Conservation (phyloP, 1,140 invertebrate species). For the Chrysomallon squamiferum region DNA sequence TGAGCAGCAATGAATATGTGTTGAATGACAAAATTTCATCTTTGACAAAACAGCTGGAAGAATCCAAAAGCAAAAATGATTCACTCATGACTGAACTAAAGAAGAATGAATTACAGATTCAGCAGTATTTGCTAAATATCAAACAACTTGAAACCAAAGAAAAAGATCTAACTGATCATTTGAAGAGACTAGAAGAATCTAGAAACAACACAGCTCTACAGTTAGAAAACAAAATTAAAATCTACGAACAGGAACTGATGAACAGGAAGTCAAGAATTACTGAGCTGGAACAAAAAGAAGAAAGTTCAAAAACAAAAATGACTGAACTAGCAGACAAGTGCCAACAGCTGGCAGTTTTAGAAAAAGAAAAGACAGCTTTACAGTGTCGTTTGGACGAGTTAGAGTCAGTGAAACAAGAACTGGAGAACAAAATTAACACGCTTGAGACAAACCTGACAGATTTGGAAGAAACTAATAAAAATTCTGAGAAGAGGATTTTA, state of each 20-base stretch:
- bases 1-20: neutral
- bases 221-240: conserved; percentile 36
- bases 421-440: neutral
- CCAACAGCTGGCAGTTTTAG: conserved; percentile 5
- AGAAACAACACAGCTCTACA: conserved; percentile 14
- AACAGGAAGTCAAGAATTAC: conserved; percentile 18
- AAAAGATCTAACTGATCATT: too few species aligned
- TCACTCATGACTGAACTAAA: too few species aligned
- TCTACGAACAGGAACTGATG: conserved; percentile 22
- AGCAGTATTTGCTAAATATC: too few species aligned
- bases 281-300: conserved; percentile 19
- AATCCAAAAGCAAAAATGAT: too few species aligned
- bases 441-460: too few species aligned
- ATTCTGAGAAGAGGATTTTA: neutral
- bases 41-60: too few species aligned
- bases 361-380: too few species aligned
- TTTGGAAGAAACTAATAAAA: too few species aligned
- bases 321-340: conserved; percentile 12
- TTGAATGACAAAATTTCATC: too few species aligned
- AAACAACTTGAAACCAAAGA: too few species aligned
- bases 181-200: neutral
- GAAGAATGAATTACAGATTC: too few species aligned
- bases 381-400: conserved; percentile 2
- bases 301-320: conserved; percentile 14
- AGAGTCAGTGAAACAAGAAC: neutral